Percentiles rank a stretch among this genome's conserved stretches.
These are phyloP conservation scores for Acestrorhynchus altus DNA, from an alignment of 2,797 vertebrate genomes.

Conservation along the genomic window DNA sequence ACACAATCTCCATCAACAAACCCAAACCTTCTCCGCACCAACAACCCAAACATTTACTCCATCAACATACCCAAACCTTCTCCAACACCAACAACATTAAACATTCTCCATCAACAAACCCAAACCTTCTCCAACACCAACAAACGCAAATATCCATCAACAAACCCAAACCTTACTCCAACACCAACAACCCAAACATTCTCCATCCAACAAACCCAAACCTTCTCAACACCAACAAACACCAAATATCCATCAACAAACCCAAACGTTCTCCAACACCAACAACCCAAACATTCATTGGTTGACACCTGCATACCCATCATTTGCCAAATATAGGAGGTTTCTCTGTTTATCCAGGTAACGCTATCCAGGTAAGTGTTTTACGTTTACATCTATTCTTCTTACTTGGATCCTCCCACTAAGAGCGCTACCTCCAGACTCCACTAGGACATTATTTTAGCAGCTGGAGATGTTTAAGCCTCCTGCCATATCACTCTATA, in stretches of 20 bases:
- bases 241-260: not conserved
- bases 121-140: no score
- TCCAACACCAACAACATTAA: not conserved
- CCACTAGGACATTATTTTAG: not conserved
- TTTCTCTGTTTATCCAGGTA: no score
- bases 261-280: not conserved
- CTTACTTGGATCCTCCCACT: no score
- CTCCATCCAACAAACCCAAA: not conserved
- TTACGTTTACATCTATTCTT: no score
- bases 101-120: not conserved
- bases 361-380: no score
- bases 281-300: not conserved
- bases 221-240: not conserved
- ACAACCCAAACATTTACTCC: not conserved
- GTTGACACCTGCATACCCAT: not conserved
- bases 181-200: not conserved
- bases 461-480: not conserved
- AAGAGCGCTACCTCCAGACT: no score
- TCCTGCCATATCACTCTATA: not conserved
- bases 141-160: not conserved
- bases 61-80: not conserved
- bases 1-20: no score
- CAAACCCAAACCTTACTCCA: not conserved
- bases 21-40: not conserved
- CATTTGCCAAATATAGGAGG: no score